A percentile compares a stretch with the other conserved stretches of the same genome.
Conservation (phyloP, 2,113 vertebrate genomes). For the Tor tambroides region DNA sequence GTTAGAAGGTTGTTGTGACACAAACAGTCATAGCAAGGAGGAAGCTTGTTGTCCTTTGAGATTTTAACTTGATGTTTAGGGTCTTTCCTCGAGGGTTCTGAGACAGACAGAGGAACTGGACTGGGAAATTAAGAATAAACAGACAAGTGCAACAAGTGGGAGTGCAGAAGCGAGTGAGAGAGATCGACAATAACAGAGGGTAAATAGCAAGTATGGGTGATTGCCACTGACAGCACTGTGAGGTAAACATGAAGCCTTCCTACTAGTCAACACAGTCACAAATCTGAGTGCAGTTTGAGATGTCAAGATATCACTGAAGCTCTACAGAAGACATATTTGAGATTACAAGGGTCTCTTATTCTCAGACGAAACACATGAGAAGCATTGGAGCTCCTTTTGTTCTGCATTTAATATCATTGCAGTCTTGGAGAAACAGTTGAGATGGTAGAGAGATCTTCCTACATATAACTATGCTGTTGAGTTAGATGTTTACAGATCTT, state of each 20-base stretch:
- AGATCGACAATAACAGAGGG: slow-evolving; percentile 11
- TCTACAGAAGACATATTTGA: background rate
- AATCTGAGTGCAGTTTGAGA: background rate
- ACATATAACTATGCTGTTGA: background rate
- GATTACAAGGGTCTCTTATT: background rate
- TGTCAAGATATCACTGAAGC: slow-evolving; percentile 11
- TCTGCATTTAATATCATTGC: background rate
- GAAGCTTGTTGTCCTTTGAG: background rate
- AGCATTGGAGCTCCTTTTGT: background rate
- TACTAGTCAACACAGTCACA: slow-evolving; percentile 1
- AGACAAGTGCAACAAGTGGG: slow-evolving; percentile 19
- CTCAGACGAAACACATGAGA: background rate
- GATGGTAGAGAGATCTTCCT: background rate
- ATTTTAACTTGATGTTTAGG: slow-evolving; percentile 31
- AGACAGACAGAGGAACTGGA: slow-evolving; percentile 27
- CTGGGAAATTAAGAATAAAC: slow-evolving; percentile 42
- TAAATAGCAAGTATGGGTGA: slow-evolving; percentile 1
- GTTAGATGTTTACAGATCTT: background rate
- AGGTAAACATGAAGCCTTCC: background rate
- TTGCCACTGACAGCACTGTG: background rate
- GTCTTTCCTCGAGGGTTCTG: slow-evolving; percentile 15
- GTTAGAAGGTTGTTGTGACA: slow-evolving; percentile 2
- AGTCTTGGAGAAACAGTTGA: background rate
- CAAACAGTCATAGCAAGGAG: background rate
- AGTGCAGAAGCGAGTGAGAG: background rate